Base-by-base conservation (phyloP, 2,113 vertebrate species). In the Condylura cristata region DNA sequence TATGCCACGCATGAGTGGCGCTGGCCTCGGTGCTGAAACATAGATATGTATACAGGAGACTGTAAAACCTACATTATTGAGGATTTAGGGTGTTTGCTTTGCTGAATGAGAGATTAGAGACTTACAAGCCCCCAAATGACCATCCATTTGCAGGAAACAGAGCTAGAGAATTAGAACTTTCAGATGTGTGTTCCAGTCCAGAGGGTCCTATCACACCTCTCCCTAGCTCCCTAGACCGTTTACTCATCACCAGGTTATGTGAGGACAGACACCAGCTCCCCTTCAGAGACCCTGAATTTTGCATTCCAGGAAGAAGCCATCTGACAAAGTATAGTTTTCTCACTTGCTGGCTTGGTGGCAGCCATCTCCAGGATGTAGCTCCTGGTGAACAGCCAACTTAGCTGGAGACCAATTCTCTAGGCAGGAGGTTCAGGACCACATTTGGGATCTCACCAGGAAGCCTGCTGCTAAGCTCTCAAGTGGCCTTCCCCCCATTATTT, bases 1-100 rank as follows among this genome's bases (percentile, higher is more conserved):
- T 99, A 99, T 99, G 99, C 88, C 96, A 30, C 87, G 56, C 92
- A 97, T 98, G 96, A 72, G 97, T 88, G 95, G 96, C 96, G 97
- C 97, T 98, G 97, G 98, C 98, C 98, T 98, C 98, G 98, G 98
- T 98, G 98, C 98, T 97, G 94, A 92, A 98, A 98, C 98, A 98
- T 98, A 98, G 91, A 97, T 96, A 95, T 83, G 96, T 97, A 97
- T 89, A 95, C 96, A 95, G 93, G 97, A 97, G 97, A 98, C 98
- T 95, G 72, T 99, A 99, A 99, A 99, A 94, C 98, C 98, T 97
- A 96, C 98, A 98, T 99, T 99, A 99, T 98, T 98, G 98, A 98
- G 98, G 99, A 99, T 99, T 99, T 98, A 97, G 98, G 97, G 96
- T 97, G 96, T 98, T 98, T 98, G 98, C 97, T 98, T 98, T 98